phyloP scores from a whole-genome alignment of 2,797 vertebrate genomes.

The Leontopithecus rosalia region DNA sequence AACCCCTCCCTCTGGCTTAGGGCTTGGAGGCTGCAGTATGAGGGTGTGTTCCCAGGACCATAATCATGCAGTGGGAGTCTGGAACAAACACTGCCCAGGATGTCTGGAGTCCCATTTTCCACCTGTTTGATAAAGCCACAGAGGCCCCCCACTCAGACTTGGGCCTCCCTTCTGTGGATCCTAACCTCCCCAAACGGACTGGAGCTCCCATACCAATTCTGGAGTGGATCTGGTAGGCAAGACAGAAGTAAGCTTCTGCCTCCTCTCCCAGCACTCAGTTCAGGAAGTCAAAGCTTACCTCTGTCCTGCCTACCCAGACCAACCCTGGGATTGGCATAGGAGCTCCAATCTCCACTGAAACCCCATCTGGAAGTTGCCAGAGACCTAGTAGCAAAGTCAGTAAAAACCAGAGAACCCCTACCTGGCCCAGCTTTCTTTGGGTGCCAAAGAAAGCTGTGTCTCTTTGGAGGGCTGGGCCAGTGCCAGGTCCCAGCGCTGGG shows the following conservation, averaged over 20 bases:
- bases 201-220: neutral
- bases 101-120: neutral
- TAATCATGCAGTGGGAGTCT: neutral
- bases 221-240: neutral
- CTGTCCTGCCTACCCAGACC: neutral
- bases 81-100: neutral
- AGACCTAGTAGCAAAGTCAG: conserved; percentile 29
- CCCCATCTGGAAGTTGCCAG: neutral
- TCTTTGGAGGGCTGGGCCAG: neutral
- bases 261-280: neutral
- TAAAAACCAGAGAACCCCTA: neutral
- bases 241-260: neutral
- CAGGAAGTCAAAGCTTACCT: neutral
- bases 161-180: neutral
- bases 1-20: neutral
- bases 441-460: neutral
- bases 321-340: neutral
- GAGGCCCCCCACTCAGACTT: neutral
- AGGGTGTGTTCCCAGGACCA: neutral
- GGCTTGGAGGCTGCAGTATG: neutral
- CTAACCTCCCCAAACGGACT: neutral
- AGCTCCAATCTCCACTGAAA: neutral
- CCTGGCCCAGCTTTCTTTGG: neutral
- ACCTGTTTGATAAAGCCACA: neutral
- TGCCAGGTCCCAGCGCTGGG: neutral